Conservation (phyloP, 2,797 vertebrate genomes). For the Smutsia gigantea region DNA sequence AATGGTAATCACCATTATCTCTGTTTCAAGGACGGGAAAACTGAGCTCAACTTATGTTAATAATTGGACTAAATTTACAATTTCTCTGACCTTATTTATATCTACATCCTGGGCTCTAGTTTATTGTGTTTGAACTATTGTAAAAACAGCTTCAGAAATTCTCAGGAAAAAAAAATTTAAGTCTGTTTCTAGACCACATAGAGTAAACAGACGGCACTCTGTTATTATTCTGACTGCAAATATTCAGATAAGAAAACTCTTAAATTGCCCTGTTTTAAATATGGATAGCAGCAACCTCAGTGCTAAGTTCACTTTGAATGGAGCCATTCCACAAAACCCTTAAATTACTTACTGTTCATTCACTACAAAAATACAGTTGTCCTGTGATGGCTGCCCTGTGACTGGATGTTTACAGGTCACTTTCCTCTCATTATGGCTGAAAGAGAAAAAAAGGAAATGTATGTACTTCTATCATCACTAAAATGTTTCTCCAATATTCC, state of each 20-base stretch:
- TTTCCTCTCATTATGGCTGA: conserved; percentile 98
- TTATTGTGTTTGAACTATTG: background rate
- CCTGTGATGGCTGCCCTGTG: conserved; percentile 94
- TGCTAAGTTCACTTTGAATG: background rate
- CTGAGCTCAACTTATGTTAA: background rate
- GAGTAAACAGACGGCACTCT: background rate
- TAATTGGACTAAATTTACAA: background rate
- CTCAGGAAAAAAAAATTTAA: background rate
- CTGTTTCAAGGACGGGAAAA: conserved; percentile 17
- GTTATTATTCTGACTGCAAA: background rate
- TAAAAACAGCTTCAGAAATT: conserved; percentile 38
- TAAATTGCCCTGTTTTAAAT: background rate
- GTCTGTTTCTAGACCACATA: background rate
- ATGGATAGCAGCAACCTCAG: background rate
- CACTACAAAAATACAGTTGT: conserved; percentile 99
- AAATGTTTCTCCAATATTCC: background rate
- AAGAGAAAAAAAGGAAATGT: conserved; percentile 57
- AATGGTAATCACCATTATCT: background rate
- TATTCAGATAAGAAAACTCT: background rate
- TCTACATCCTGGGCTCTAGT: background rate
- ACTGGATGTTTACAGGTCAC: conserved; percentile 98
- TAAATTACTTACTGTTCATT: conserved; percentile 97
- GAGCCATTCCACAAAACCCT: background rate
- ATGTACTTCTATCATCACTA: background rate
- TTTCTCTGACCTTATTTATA: background rate